These are phyloP conservation scores for Nymphalis polychloros DNA, from an alignment of 2,888 invertebrate species.

Conservation along the genomic window DNA sequence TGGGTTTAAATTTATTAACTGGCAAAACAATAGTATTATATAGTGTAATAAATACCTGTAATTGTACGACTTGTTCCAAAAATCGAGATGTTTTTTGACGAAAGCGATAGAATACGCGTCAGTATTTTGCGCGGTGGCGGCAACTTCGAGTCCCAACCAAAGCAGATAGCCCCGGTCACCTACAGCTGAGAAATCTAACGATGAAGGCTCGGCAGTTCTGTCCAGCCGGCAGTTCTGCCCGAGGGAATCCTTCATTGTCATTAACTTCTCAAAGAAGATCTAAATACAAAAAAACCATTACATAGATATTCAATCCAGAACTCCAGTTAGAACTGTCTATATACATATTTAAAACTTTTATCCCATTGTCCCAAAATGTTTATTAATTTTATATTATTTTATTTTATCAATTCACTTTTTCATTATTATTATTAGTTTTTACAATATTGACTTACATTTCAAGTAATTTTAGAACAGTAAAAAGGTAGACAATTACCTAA, in stretches of 20 bases:
- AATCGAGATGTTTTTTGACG: constrained; percentile 87
- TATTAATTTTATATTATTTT: too few relatives aligned
- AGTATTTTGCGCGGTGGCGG: constrained; percentile 84
- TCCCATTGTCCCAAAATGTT: too few relatives aligned
- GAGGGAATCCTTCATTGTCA: constrained; percentile 87
- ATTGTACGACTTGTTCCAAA: constrained; percentile 89
- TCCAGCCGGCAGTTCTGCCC: constrained; percentile 73
- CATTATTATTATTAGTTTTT: too few relatives aligned
- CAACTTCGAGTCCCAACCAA: constrained; percentile 88
- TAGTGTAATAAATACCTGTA: constrained; percentile 76
- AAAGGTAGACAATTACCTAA: too few relatives aligned
- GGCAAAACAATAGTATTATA: neutral
- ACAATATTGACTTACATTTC: too few relatives aligned
- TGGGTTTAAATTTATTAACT: too few relatives aligned
- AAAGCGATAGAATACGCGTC: constrained; percentile 88
- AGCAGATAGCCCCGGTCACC: constrained; percentile 91
- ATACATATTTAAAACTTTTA: too few relatives aligned
- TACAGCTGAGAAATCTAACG: constrained; percentile 85
- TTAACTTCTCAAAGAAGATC: constrained; percentile 88
- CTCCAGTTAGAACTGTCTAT: too few relatives aligned
- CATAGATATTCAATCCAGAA: too few relatives aligned
- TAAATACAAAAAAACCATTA: constrained; percentile 47
- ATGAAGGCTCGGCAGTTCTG: constrained; percentile 86
- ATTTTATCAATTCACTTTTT: too few relatives aligned
- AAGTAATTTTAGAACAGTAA: too few relatives aligned